These are phyloP conservation scores for Elephantulus edwardii DNA, from an alignment of 2,113 vertebrate species.

Conservation along the genomic window DNA sequence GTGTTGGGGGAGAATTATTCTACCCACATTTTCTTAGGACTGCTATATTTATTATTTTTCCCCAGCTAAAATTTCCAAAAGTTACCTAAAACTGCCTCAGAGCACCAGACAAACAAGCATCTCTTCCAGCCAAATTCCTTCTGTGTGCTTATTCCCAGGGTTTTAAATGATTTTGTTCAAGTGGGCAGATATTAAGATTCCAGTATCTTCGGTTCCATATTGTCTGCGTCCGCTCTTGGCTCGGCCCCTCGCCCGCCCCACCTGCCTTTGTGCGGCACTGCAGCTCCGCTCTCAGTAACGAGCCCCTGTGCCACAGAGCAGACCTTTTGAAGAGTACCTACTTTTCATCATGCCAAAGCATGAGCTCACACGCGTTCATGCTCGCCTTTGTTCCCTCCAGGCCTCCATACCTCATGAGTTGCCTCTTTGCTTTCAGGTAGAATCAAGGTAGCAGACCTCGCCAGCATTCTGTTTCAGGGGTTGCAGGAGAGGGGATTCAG, in stretches of 20 bases:
- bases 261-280: conserved; percentile 83
- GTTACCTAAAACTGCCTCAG: conserved; percentile 67
- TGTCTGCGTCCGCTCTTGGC: conserved; percentile 76
- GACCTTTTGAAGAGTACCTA: conserved; percentile 82
- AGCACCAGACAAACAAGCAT: conserved; percentile 55
- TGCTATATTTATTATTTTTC: not conserved
- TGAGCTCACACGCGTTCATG: conserved; percentile 77
- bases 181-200: conserved; percentile 66
- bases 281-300: conserved; percentile 83
- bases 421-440: conserved; percentile 77
- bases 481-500: conserved; percentile 67
- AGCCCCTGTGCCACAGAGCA: conserved; percentile 83
- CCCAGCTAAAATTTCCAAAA: not conserved
- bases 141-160: not conserved
- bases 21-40: conserved; percentile 42
- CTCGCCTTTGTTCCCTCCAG: conserved; percentile 78
- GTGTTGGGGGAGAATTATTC: not conserved
- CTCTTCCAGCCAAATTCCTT: not conserved
- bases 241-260: conserved; percentile 77
- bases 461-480: conserved; percentile 72
- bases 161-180: conserved; percentile 58
- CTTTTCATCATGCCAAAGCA: conserved; percentile 83
- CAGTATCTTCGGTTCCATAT: conserved; percentile 68
- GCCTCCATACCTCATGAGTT: conserved; percentile 77
- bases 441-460: conserved; percentile 78